Percentiles rank a stretch among this genome's conserved stretches.
Evolutionary conservation across 2,113 vertebrate species (phyloP).

Genomic region (Elephas maximus): DNA sequence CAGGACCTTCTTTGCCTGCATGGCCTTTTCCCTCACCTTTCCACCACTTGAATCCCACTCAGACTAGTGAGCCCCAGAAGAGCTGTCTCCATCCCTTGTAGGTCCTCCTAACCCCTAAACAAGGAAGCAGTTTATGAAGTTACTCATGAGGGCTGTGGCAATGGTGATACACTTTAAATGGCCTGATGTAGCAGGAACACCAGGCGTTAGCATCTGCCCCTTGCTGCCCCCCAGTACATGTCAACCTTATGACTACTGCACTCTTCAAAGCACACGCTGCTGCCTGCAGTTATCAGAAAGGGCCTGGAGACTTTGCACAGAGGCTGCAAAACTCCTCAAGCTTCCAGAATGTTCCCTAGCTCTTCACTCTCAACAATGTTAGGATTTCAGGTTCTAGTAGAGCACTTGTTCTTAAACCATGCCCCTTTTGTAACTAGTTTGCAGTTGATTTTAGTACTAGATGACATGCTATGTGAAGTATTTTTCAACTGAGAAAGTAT

Average conservation of each 20-base stretch:
- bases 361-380: background rate
- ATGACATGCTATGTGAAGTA: background rate
- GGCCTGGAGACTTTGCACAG: background rate
- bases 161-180: fast-evolving
- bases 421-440: slow-evolving; percentile 42
- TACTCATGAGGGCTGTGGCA: fast-evolving
- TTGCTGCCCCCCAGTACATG: background rate
- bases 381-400: background rate
- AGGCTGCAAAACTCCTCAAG: background rate
- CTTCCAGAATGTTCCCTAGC: background rate
- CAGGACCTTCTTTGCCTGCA: background rate
- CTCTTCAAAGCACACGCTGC: background rate
- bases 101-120: background rate
- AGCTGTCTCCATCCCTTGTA: background rate
- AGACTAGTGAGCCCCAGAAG: background rate
- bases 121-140: background rate
- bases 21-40: slow-evolving; percentile 37
- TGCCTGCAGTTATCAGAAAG: background rate
- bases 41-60: fast-evolving
- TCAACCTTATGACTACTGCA: background rate
- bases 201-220: background rate
- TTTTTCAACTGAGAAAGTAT: background rate
- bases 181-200: background rate
- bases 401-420: background rate
- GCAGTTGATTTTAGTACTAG: background rate